Evolutionary conservation across 2,888 invertebrate genomes (phyloP).

Genomic region (Sminthurinus aureus): DNA sequence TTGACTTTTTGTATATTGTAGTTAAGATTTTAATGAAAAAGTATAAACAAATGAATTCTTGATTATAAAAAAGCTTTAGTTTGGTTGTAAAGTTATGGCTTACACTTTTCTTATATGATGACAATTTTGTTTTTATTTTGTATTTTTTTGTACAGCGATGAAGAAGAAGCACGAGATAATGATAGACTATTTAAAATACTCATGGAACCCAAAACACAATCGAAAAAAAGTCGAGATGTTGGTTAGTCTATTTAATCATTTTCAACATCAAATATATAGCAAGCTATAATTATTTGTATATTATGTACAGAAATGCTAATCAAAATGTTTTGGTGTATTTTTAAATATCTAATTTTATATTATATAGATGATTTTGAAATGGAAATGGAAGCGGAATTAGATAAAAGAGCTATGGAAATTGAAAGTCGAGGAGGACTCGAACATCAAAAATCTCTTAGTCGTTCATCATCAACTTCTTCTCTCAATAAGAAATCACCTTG

Average conservation of each 20-base stretch:
- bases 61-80: no score
- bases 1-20: neutral
- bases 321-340: no score
- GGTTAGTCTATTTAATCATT: no score
- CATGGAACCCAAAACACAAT: slow-evolving; percentile 39
- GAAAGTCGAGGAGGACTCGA: slow-evolving; percentile 57
- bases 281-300: no score
- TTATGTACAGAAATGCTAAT: no score
- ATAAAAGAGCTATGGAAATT: slow-evolving; percentile 54
- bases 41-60: slow-evolving; percentile 8
- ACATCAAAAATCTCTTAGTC: slow-evolving; percentile 51
- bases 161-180: slow-evolving; percentile 54
- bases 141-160: slow-evolving; percentile 48
- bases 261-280: no score
- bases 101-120: neutral
- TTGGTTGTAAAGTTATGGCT: neutral
- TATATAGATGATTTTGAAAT: slow-evolving; percentile 61
- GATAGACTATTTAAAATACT: slow-evolving; percentile 49
- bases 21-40: neutral
- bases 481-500: slow-evolving; percentile 41
- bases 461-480: slow-evolving; percentile 56
- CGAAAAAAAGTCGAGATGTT: slow-evolving; percentile 48
- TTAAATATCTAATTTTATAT: no score
- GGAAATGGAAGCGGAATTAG: slow-evolving; percentile 61
- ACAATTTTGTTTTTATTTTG: slow-evolving; percentile 3